Evolutionary conservation across 2,113 vertebrate species (phyloP).

Genomic region (Cyphomyrus discorhynchus): DNA sequence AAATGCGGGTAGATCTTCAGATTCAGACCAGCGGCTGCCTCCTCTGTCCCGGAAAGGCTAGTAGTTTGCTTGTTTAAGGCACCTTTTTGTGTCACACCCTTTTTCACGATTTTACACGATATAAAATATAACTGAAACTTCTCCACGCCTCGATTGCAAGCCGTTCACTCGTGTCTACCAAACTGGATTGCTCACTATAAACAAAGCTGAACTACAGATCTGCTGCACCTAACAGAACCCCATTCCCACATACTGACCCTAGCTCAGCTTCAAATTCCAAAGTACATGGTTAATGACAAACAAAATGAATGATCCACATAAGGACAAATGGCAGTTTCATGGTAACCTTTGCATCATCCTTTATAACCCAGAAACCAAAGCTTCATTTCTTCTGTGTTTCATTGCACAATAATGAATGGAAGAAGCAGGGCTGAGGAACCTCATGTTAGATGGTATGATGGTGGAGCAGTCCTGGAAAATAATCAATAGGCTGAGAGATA

Average conservation of each 20-base stretch:
- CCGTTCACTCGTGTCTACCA: background rate
- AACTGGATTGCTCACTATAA: background rate
- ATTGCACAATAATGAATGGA: background rate
- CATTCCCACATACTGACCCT: background rate
- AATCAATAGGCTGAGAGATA: background rate
- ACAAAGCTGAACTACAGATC: background rate
- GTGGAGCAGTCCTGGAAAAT: too few relatives aligned
- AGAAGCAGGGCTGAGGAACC: background rate
- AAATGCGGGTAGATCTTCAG: slow-evolving; percentile 30
- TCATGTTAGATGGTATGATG: background rate
- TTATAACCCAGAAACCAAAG: background rate
- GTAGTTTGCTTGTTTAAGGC: background rate
- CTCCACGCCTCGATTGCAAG: background rate
- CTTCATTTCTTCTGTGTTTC: background rate
- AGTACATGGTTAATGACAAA: background rate
- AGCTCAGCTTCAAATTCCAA: background rate
- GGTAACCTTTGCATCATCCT: background rate
- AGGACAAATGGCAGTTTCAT: background rate
- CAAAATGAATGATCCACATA: background rate
- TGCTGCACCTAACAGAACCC: background rate
- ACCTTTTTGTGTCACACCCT: background rate
- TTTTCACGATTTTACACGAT: background rate
- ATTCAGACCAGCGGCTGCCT: slow-evolving; percentile 90
- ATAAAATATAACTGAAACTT: background rate
- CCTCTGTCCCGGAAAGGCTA: slow-evolving; percentile 69